These are phyloP conservation scores for Petrolisthes manimaculis DNA, from an alignment of 2,888 invertebrate species.

Conservation along the genomic window DNA sequence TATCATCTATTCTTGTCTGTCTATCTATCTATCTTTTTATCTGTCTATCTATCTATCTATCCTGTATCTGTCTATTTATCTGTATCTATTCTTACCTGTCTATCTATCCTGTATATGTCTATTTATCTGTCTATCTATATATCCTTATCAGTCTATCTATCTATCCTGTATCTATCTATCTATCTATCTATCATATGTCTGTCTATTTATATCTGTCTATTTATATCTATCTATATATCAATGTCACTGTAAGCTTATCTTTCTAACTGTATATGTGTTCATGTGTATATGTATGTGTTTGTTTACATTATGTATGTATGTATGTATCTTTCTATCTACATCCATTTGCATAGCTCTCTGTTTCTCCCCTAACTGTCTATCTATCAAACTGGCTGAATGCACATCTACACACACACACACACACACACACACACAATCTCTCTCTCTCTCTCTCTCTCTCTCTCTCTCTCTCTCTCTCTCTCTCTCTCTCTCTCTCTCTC, in stretches of 20 bases:
- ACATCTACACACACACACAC: neutral
- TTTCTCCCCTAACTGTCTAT: neutral
- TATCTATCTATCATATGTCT: too few relatives aligned
- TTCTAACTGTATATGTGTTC: neutral
- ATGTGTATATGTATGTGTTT: neutral
- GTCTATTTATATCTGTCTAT: constrained; percentile 12
- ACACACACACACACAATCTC: too few relatives aligned
- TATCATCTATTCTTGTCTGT: neutral
- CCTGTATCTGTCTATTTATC: too few relatives aligned
- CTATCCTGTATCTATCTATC: too few relatives aligned
- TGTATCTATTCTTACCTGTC: too few relatives aligned
- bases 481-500: too few relatives aligned
- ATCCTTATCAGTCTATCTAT: too few relatives aligned
- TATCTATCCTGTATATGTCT: too few relatives aligned
- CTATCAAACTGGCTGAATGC: neutral
- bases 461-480: constrained; percentile 49
- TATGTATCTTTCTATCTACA: neutral
- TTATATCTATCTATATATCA: neutral
- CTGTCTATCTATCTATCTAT: constrained; percentile 15
- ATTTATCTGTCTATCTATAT: too few relatives aligned
- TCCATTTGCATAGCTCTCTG: neutral
- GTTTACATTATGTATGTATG: neutral
- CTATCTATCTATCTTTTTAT: too few relatives aligned
- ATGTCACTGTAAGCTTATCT: constrained; percentile 3
- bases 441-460: too few relatives aligned